These are phyloP conservation scores for Pelmatolapia mariae DNA, from an alignment of 2,113 vertebrate genomes.

Conservation along the genomic window DNA sequence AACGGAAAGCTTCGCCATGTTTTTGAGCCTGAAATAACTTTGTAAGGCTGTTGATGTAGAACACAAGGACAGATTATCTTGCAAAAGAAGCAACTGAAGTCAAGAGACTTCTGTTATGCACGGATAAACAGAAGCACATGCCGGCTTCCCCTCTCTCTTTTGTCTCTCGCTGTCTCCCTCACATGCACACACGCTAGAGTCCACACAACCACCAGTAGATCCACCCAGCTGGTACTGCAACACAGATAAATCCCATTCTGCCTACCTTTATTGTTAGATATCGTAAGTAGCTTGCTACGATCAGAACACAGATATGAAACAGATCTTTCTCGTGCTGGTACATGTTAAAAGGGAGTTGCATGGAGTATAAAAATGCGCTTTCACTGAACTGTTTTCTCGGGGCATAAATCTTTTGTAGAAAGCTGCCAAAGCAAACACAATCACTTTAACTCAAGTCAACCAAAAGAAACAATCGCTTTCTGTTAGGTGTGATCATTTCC, in stretches of 20 bases:
- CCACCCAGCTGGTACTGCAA: neutral
- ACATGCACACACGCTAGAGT: neutral
- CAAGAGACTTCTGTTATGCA: neutral
- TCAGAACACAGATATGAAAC: neutral
- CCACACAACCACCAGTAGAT: neutral
- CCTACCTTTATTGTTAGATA: neutral
- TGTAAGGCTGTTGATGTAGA: neutral
- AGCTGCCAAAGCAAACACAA: neutral
- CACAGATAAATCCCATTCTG: neutral
- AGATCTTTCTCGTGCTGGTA: neutral
- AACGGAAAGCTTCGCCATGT: neutral
- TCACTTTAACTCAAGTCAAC: neutral
- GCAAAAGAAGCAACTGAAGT: neutral
- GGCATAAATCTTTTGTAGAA: neutral
- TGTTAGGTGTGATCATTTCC: neutral
- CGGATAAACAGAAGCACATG: neutral
- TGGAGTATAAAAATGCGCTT: neutral
- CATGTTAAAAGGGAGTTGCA: neutral
- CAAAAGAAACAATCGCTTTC: neutral
- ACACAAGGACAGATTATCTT: neutral
- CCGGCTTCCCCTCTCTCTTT: neutral
- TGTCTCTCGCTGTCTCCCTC: neutral
- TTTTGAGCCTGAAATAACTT: neutral
- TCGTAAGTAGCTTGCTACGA: neutral
- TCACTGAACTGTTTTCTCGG: neutral